phyloP scores from a whole-genome alignment of 2,888 invertebrate species.

The Lithophane socia region DNA sequence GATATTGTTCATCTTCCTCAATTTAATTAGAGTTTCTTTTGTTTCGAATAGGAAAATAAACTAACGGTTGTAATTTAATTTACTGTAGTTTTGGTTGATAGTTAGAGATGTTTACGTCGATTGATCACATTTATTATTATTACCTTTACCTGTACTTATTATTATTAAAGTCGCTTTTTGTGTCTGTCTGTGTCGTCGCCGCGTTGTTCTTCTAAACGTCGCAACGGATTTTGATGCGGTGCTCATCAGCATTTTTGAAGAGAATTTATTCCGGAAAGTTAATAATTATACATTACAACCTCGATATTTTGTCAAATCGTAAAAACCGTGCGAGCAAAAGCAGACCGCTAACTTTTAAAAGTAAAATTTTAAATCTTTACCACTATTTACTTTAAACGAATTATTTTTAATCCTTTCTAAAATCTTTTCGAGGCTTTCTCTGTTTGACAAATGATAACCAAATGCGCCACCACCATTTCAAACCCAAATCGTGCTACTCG shows the following conservation, averaged over 20 bases:
- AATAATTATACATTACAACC: too few relatives aligned
- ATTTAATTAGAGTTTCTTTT: slow-evolving; percentile 9
- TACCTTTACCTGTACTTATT: too few relatives aligned
- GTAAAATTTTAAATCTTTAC: background rate
- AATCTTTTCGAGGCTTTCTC: background rate
- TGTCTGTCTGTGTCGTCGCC: background rate
- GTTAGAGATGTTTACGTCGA: background rate
- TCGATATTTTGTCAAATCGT: too few relatives aligned
- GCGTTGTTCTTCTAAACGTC: background rate
- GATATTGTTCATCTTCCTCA: slow-evolving; percentile 12
- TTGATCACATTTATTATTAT: background rate
- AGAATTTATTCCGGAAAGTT: too few relatives aligned
- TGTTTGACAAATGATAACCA: background rate
- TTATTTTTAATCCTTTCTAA: background rate
- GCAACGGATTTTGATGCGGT: background rate
- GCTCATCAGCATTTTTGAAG: too few relatives aligned
- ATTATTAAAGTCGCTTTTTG: background rate
- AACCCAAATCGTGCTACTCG: background rate
- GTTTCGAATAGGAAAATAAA: background rate
- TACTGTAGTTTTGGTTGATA: background rate
- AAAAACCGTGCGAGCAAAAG: too few relatives aligned
- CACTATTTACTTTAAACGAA: too few relatives aligned
- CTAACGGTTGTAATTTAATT: background rate
- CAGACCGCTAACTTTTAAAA: too few relatives aligned
- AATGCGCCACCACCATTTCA: background rate